Percentiles rank a stretch among this genome's conserved stretches.
These are phyloP conservation scores for Ormyrus rosae DNA, from an alignment of 2,888 invertebrate species.

Conservation along the genomic window DNA sequence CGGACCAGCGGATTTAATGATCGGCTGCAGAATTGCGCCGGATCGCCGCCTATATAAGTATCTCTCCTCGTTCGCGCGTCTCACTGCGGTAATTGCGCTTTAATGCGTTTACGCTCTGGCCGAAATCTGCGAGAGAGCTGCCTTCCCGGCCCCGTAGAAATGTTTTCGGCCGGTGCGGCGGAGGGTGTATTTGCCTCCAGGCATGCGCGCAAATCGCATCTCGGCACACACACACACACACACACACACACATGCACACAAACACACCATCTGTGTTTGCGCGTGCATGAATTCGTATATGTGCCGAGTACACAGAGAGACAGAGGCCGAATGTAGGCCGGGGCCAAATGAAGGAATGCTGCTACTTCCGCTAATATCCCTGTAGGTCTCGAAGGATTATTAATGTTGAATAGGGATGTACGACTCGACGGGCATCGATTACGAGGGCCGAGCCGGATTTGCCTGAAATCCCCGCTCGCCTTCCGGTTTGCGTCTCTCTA, in stretches of 20 bases:
- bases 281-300: not conserved
- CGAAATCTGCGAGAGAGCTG: no score
- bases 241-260: no score
- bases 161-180: not conserved
- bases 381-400: slow-evolving; percentile 51
- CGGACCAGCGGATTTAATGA: slow-evolving; percentile 1
- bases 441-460: slow-evolving; percentile 36
- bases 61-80: not conserved
- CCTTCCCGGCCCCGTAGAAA: no score
- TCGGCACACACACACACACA: not conserved
- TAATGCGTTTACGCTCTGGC: not conserved
- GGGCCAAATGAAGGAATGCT: slow-evolving; percentile 39
- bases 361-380: slow-evolving; percentile 54
- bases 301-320: not conserved
- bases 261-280: not conserved
- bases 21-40: slow-evolving; percentile 23
- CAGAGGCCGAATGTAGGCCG: not conserved
- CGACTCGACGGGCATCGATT: slow-evolving; percentile 29
- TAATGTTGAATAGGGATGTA: slow-evolving; percentile 44
- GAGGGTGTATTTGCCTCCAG: not conserved
- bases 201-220: not conserved
- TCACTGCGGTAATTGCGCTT: slow-evolving; percentile 23
- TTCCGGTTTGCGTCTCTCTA: not conserved
- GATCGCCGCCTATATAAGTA: slow-evolving; percentile 10
- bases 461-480: not conserved